Evolutionary conservation across 2,797 vertebrate genomes (phyloP), one percentile per base, ranked within the genome.

Genomic region (Jordanella pulchra): DNA sequence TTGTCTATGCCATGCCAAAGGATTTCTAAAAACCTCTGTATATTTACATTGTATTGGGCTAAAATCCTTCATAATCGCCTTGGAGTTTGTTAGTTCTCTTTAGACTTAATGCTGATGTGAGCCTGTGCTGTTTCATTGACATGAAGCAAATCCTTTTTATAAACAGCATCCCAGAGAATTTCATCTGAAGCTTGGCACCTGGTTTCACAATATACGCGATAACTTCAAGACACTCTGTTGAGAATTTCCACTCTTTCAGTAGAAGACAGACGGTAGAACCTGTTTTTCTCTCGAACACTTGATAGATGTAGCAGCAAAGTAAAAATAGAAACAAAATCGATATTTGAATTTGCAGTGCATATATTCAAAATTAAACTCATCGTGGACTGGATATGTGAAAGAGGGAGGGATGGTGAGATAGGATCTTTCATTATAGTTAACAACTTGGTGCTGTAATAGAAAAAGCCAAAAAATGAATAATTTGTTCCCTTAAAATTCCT

Each of bases 41-140:
- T 42, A 42, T 63, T 63, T 63, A 63, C 60, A 42, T 5, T 63
- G 13, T n/a, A 15, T 63, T n/a, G 60, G 60, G 35, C 23, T 39
- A 42, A 18, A 39, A n/a, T 61, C 60, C 35, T 63, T 42, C 60
- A 63, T n/a, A 63, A 63, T 42, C 12, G 35, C 60, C 35, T 42
- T 4, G n/a, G 32, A 61, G 35, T 61, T 42, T 42, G 23, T 61
- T n/a, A 42, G 12, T 39, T 42, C 35, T 39, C 35, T n/a, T 14
- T n/a, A 39, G 58, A 63, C 60, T 15, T 42, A 25, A 42, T 25
- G 35, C 35, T 55, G 67, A 68, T 28, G 51, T 25, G 51, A 25
- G 51, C 35, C 27, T 53, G 39, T 55, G 25, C 27, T 10, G 55
- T 55, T 68, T 21, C 15, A 55, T 53, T 67, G 51, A 68, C 23